Conservation (phyloP, 2,113 vertebrate genomes). For the Oceanodroma tethys region DNA sequence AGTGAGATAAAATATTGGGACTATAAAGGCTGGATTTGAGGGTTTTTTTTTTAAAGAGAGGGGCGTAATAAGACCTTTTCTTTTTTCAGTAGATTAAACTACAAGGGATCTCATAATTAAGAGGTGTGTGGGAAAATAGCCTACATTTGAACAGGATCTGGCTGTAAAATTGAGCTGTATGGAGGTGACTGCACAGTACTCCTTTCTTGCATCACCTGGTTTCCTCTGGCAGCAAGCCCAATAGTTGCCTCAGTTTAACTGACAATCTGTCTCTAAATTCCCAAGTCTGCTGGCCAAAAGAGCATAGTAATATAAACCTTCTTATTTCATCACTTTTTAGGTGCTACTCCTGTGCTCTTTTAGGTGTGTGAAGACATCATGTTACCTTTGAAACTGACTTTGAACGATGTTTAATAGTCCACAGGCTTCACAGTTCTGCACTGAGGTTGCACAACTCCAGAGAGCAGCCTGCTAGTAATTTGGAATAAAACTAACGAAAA, state of each 20-base stretch:
- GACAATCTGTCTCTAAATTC: not conserved
- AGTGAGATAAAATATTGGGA: not conserved
- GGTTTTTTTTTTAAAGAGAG: not conserved
- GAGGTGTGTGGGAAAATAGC: not conserved
- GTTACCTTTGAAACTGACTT: not conserved
- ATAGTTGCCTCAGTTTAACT: not conserved
- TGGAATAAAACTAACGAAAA: not conserved
- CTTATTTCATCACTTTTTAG: not conserved
- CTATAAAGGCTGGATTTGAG: not conserved
- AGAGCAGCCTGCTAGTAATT: not conserved
- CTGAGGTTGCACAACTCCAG: not conserved
- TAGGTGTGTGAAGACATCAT: not conserved
- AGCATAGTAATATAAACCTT: not conserved
- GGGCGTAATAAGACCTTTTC: accelerated
- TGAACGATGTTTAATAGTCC: not conserved
- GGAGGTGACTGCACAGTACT: not conserved
- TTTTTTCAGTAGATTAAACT: not conserved
- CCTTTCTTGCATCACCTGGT: not conserved
- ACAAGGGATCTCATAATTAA: not conserved
- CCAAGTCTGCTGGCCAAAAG: not conserved
- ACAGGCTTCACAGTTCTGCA: not conserved
- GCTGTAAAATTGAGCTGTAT: not conserved
- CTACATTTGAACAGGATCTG: not conserved
- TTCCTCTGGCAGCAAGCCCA: not conserved
- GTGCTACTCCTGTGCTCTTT: not conserved